Conservation (phyloP, 2,888 invertebrate species). For the Phragmatobia fuliginosa region DNA sequence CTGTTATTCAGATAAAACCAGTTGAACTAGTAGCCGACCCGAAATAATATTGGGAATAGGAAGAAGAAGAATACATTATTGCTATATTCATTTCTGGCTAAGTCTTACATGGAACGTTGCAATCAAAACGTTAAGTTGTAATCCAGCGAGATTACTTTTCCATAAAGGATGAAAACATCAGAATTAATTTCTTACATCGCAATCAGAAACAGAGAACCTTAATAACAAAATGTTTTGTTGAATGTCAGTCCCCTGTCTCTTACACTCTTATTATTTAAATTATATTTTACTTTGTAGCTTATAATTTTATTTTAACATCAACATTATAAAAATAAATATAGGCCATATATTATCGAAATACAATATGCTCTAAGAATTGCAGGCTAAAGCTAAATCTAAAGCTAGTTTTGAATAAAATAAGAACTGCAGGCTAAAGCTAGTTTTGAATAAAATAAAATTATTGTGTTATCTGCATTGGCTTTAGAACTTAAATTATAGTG, state of each 20-base stretch:
- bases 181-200: not conserved
- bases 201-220: not conserved
- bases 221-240: not conserved
- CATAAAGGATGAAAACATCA: not conserved
- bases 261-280: conserved; percentile 3
- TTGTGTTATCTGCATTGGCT: too few species aligned
- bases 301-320: not conserved
- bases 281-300: not conserved
- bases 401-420: too few species aligned
- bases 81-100: not conserved
- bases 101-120: not conserved
- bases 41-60: too few species aligned
- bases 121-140: not conserved
- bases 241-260: conserved; percentile 6
- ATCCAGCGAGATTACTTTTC: conserved; percentile 3
- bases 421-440: too few species aligned
- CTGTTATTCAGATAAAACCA: too few species aligned
- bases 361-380: too few species aligned
- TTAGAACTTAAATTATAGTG: conserved; percentile 33
- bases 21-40: too few species aligned
- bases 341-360: too few species aligned
- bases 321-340: not conserved
- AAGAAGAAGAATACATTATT: not conserved
- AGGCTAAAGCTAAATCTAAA: too few species aligned
- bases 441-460: too few species aligned